phyloP scores from a whole-genome alignment of 2,888 invertebrate species.

The Ophonus ardosiacus region DNA sequence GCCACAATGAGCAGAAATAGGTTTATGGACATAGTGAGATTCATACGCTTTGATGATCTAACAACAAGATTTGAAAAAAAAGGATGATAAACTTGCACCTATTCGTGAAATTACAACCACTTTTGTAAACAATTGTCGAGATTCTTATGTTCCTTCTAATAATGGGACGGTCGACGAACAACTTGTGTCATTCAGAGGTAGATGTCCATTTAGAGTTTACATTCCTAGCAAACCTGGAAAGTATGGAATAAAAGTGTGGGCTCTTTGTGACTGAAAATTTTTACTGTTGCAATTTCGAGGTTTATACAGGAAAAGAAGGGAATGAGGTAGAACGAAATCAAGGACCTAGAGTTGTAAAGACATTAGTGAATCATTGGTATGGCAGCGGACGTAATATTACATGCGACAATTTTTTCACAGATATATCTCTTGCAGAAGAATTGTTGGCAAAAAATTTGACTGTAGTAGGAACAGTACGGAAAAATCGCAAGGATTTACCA shows the following conservation, averaged over 20 bases:
- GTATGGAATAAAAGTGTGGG: neutral
- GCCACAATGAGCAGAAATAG: too few relatives aligned
- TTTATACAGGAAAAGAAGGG: neutral
- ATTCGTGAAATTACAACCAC: slow-evolving; percentile 50
- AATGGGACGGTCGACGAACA: too few relatives aligned
- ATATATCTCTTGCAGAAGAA: neutral
- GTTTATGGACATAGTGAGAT: too few relatives aligned
- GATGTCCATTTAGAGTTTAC: too few relatives aligned
- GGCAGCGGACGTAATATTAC: neutral
- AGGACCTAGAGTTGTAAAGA: neutral
- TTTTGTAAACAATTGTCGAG: slow-evolving; percentile 22
- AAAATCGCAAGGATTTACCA: neutral
- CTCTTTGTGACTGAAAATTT: neutral
- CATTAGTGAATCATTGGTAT: neutral
- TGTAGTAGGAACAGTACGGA: slow-evolving; percentile 1
- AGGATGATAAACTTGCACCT: slow-evolving; percentile 64
- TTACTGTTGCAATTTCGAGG: neutral
- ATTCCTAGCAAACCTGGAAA: neutral
- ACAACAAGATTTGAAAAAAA: too few relatives aligned
- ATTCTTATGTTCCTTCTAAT: neutral
- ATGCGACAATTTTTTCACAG: neutral
- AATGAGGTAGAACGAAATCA: neutral
- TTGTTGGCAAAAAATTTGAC: neutral
- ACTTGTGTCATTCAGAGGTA: too few relatives aligned
- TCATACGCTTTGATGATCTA: too few relatives aligned